Percentiles rank a stretch among this genome's conserved stretches.
Evolutionary conservation across 2,797 vertebrate species (phyloP).

Genomic region (Hyperoplus lanceolatus): DNA sequence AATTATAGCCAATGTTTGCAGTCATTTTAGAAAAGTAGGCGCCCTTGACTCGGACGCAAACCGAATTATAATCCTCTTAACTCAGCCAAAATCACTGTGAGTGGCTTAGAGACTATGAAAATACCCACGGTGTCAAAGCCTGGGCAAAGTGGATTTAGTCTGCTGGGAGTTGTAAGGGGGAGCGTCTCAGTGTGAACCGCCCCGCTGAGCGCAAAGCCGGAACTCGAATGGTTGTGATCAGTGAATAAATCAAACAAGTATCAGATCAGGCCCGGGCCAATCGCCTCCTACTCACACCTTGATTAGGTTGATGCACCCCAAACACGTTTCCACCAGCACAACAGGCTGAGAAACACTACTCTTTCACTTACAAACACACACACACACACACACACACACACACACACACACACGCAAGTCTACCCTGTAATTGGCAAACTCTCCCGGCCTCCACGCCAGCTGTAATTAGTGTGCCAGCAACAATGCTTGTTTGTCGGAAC

Average conservation of each 20-base stretch:
- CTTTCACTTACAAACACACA: slow-evolving; percentile 10
- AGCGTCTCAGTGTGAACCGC: slow-evolving; percentile 65
- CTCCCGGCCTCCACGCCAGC: slow-evolving; percentile 70
- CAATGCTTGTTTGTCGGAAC: slow-evolving; percentile 77
- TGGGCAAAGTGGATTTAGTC: slow-evolving; percentile 66
- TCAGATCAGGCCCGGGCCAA: slow-evolving; percentile 81
- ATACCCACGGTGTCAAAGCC: slow-evolving; percentile 34
- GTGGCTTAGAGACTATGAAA: slow-evolving; percentile 37
- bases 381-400: slow-evolving; percentile 27
- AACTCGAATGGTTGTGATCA: slow-evolving; percentile 85
- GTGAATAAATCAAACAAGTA: slow-evolving; percentile 83
- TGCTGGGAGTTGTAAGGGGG: slow-evolving; percentile 63
- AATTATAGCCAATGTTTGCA: slow-evolving; percentile 17
- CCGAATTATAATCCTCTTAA: slow-evolving; percentile 62
- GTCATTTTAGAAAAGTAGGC: slow-evolving; percentile 31
- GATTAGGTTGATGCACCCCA: slow-evolving; percentile 82
- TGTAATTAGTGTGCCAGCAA: slow-evolving; percentile 81
- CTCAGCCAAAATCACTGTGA: slow-evolving; percentile 52
- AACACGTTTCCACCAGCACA: slow-evolving; percentile 58
- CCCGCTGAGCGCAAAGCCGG: slow-evolving; percentile 70
- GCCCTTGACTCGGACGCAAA: slow-evolving; percentile 52
- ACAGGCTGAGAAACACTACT: slow-evolving; percentile 62
- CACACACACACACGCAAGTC: slow-evolving; percentile 31
- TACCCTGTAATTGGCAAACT: slow-evolving; percentile 79
- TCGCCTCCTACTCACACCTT: slow-evolving; percentile 80